Evolutionary conservation across 2,888 invertebrate genomes (phyloP).

Genomic region (Frankliniella intonsa): DNA sequence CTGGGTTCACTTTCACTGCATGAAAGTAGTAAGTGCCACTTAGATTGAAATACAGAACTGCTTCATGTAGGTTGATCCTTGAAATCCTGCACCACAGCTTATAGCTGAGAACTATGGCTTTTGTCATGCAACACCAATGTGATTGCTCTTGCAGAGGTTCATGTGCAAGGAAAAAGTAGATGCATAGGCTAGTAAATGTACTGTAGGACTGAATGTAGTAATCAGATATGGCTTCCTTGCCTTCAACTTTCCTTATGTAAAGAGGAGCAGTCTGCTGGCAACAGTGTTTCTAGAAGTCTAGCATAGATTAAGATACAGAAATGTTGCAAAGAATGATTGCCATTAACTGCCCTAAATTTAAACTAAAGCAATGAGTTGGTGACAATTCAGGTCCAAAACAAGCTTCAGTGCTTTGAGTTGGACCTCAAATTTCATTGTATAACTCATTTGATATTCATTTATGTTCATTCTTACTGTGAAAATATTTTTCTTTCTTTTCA

Average conservation of each 20-base stretch:
- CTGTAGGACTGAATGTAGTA: conserved; percentile 9
- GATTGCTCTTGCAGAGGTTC: not conserved
- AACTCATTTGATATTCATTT: conserved; percentile 25
- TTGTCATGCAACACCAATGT: not conserved
- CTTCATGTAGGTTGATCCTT: conserved; percentile 17
- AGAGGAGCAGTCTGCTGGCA: not conserved
- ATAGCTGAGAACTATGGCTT: conserved; percentile 5
- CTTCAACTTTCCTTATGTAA: not conserved
- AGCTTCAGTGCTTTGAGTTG: not conserved
- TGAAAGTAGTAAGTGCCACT: not conserved
- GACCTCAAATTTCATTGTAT: conserved; percentile 25
- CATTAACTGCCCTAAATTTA: conserved; percentile 25
- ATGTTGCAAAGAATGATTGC: conserved; percentile 26
- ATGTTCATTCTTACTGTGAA: conserved; percentile 15
- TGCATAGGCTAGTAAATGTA: conserved; percentile 19
- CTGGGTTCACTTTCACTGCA: not conserved
- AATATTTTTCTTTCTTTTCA: conserved; percentile 18
- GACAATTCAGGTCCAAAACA: conserved; percentile 26
- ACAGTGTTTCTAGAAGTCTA: conserved; percentile 20
- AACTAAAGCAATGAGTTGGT: conserved; percentile 18
- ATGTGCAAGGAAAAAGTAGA: conserved; percentile 4
- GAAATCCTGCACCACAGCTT: conserved; percentile 7
- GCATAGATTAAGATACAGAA: conserved; percentile 18
- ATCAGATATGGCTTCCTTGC: conserved; percentile 1
- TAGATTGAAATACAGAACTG: conserved; percentile 2